A percentile compares a stretch with the other conserved stretches of the same genome.
Conservation (phyloP, 2,888 invertebrate species). For the Agonum fuliginosum region DNA sequence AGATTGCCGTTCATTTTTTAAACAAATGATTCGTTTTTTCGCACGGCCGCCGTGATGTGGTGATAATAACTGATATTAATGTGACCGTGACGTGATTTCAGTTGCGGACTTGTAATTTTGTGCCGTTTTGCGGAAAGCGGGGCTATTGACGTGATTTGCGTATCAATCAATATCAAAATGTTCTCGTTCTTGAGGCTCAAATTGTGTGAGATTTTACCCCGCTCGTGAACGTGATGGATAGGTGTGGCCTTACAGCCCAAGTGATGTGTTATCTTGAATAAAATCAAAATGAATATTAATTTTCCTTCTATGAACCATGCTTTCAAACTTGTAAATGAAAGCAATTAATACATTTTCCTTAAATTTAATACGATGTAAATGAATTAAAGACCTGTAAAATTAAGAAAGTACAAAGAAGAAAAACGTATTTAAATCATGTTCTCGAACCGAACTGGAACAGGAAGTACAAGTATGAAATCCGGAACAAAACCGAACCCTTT, state of each 20-base stretch:
- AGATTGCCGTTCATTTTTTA: constrained; percentile 60
- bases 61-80: constrained; percentile 59
- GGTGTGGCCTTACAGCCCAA: neutral
- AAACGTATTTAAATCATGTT: neutral
- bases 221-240: constrained; percentile 27
- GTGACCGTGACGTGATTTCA: constrained; percentile 52
- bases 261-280: constrained; percentile 10
- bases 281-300: constrained; percentile 25
- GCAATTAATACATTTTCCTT: neutral
- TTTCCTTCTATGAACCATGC: neutral
- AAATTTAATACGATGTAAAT: neutral
- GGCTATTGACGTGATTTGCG: constrained; percentile 38
- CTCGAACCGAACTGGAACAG: too few relatives aligned
- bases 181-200: neutral
- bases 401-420: neutral
- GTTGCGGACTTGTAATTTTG: constrained; percentile 41
- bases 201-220: neutral
- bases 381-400: neutral
- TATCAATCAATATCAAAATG: constrained; percentile 23
- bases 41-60: constrained; percentile 41
- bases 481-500: too few relatives aligned
- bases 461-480: too few relatives aligned
- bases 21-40: constrained; percentile 58
- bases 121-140: constrained; percentile 22
- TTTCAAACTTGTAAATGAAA: constrained; percentile 25